Evolutionary conservation across 2,888 invertebrate genomes (phyloP), one percentile per base, ranked within the genome.

Genomic region (Petrophora chlorosata): DNA sequence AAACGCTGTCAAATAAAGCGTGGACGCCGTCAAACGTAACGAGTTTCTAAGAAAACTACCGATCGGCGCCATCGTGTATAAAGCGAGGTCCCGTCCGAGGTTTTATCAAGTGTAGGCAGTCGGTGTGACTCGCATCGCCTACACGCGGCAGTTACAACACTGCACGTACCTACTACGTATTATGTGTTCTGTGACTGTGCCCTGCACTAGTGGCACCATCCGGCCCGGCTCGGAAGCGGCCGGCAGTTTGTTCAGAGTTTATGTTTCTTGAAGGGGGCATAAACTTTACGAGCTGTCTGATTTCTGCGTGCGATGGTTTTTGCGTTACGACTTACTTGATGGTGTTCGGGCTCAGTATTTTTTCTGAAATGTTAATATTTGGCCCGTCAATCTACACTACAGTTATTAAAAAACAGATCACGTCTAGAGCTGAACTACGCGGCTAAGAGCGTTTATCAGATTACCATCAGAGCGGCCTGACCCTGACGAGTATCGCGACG

Each of bases 271-370:
- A 30, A 42, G 40, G 35, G 38, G n/a, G 7, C 29, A 25, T 45
- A 28, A 52, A 41, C 43, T 49, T 49, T 49, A 48, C 15, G 45
- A 43, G 30, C 51, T 35, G 44, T 25, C 45, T 30, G 32, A 28
- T 25, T 43, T 14, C 13, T 36, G 25, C 30, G 30, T 9, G 22
- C 14, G 35, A 29, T 13, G 25, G 25, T 13, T 17, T 15, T 26
- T 5, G n/a, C 9, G 29, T 30, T 25, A 41, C 41, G 32, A 19
- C 29, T 5, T 0, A n/a, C n/a, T n/a, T n/a, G n/a, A n/a, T n/a
- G n/a, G n/a, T n/a, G n/a, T n/a, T n/a, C n/a, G n/a, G n/a, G n/a
- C n/a, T n/a, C n/a, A n/a, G n/a, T n/a, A n/a, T n/a, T n/a, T n/a
- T n/a, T n/a, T n/a, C n/a, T n/a, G n/a, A n/a, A n/a, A n/a, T n/a